Evolutionary conservation across 2,113 vertebrate species (phyloP).

Genomic region (Orientallactaga bullata): DNA sequence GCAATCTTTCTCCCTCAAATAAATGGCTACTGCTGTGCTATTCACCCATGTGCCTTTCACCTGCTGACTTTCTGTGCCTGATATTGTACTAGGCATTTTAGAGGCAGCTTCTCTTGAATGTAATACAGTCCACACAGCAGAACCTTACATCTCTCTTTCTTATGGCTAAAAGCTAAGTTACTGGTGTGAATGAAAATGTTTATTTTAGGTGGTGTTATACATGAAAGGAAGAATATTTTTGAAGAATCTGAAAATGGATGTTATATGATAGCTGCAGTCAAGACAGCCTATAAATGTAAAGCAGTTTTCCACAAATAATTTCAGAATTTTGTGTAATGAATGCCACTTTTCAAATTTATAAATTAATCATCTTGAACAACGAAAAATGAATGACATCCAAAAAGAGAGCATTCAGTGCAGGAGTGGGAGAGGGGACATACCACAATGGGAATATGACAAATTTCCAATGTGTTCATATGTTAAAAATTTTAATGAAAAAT

Average conservation of each 20-base stretch:
- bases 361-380: background rate
- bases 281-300: background rate
- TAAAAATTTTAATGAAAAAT: too few species aligned
- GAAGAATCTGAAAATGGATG: background rate
- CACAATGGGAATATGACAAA: too few species aligned
- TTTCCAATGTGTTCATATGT: too few species aligned
- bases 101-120: background rate
- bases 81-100: background rate
- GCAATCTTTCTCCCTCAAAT: constrained; percentile 24
- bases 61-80: background rate
- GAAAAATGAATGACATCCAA: too few species aligned
- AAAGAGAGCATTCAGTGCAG: too few species aligned
- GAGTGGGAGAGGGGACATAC: too few species aligned
- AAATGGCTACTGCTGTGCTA: constrained; percentile 7
- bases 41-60: background rate
- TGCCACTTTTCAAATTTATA: background rate
- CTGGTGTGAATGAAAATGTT: background rate
- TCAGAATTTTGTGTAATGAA: background rate
- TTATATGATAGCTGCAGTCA: background rate
- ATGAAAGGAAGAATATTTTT: background rate
- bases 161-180: background rate
- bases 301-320: background rate
- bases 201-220: background rate
- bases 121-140: background rate
- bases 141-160: background rate